Base-by-base conservation (phyloP, 2,113 vertebrate species). In the Amblyornis subalaris region DNA sequence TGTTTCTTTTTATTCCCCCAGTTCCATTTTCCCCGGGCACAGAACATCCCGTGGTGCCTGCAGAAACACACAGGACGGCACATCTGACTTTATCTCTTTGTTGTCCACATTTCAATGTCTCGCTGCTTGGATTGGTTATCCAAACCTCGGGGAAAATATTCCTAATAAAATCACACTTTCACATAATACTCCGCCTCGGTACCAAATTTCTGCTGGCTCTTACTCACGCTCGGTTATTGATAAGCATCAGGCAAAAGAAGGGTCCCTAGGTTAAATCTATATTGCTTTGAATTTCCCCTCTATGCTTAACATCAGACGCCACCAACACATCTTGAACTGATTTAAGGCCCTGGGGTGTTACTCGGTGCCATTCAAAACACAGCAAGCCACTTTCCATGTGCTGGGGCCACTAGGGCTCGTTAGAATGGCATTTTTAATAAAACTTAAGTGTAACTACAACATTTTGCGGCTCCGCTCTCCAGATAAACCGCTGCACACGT, bases 351-450 rank as follows among this genome's bases (percentile, higher is more conserved):
- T 76, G 93, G 96, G 89, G 75, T 96, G 96, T 95, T 96, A 90
- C 93, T 95, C 89, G 7, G 89, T 94, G 93, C 96, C 83, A 94
- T 95, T 96, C 95, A 95, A 97, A 95, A 96, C 95, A 92, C 96
- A 97, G 96, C 97, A 97, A 51, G 82, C 97, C 91, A 94, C 94
- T 97, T 96, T 97, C 95, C 96, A 89, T 90, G 96, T 95, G 95
- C 95, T 74, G 89, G 93, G 97, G 96, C 96, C 95, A 93, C 82
- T 76, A 97, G 96, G 96, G 92, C 97, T 97, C 66, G 74, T 96
- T 96, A 96, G 97, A 96, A 92, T 96, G 96, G 96, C 95, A 96
- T 97, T 97, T 97, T 97, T 97, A 96, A 97, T 97, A 97, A 97
- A 96, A 93, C 93, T 86, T 86, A 83, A 97, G 94, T 76, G 86